Conservation (phyloP, 2,113 vertebrate species). For the Seriola dumerili region DNA sequence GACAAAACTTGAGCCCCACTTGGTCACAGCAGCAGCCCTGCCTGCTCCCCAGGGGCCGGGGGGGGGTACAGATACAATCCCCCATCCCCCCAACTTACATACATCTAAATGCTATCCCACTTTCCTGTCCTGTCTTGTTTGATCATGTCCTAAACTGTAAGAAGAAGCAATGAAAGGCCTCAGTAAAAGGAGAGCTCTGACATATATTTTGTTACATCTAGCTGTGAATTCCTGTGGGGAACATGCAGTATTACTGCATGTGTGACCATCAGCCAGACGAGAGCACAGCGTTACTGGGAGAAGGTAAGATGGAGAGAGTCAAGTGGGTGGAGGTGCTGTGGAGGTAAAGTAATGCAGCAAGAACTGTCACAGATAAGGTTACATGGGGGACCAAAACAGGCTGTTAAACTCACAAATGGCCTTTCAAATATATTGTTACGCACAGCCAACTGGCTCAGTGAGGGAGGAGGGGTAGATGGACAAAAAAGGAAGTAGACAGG, state of each 20-base stretch:
- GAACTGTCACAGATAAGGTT: slow-evolving; percentile 69
- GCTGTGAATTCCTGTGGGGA: slow-evolving; percentile 68
- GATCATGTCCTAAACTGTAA: slow-evolving; percentile 68
- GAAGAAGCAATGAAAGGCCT: slow-evolving; percentile 54
- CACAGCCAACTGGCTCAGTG: background rate
- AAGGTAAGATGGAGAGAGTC: background rate
- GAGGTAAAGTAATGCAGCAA: slow-evolving; percentile 44
- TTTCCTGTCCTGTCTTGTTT: slow-evolving; percentile 63
- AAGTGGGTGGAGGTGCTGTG: slow-evolving; percentile 29
- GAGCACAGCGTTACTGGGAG: slow-evolving; percentile 22
- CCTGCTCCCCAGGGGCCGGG: slow-evolving; percentile 65
- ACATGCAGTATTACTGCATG: slow-evolving; percentile 31
- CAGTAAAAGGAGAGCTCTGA: slow-evolving; percentile 69
- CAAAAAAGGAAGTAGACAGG: slow-evolving; percentile 10
- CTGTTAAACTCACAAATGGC: slow-evolving; percentile 52
- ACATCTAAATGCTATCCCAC: slow-evolving; percentile 53
- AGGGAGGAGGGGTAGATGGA: background rate
- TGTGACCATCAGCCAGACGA: slow-evolving; percentile 31
- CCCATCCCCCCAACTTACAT: slow-evolving; percentile 44
- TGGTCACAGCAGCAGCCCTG: slow-evolving; percentile 62
- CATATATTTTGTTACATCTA: slow-evolving; percentile 78
- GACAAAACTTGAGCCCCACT: slow-evolving; percentile 81
- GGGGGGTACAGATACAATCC: slow-evolving; percentile 52
- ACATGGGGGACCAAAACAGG: slow-evolving; percentile 62
- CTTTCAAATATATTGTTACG: slow-evolving; percentile 47